Base-by-base conservation (phyloP, 1,140 invertebrate species). In the Pachypsylla venusta region DNA sequence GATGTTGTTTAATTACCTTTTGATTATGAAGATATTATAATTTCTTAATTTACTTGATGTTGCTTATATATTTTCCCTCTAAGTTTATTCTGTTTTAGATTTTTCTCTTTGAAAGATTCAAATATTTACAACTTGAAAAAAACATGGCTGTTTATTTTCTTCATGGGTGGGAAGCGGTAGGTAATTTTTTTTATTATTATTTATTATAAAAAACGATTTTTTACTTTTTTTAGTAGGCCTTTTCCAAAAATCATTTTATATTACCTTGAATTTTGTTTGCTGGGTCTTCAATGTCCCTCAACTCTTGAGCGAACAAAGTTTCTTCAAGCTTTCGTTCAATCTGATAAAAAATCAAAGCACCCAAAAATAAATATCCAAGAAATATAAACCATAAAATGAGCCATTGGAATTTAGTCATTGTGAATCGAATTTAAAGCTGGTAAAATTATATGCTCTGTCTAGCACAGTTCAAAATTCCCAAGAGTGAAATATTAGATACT, bases 301-400 rank as follows among this genome's bases (percentile, higher is more conserved):
- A 48, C 22, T 48, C 42, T n/a, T 48, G 42, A 19, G 42, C 42
- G 42, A 19, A 48, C 42, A 10, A 19, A 48, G 42, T 69, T 54
- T 77, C 68, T 69, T 89, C 85, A 63, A 81, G 65, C 40, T 73
- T 73, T 65, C 80, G 80, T 71, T 89, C 85, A 61, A 87, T 83
- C 66, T 81, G 77, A 69, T 85, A 84, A 66, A 87, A 89, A 59
- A 89, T 81, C 53, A 78, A 80, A 2, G 84, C 85, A 13, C 85
- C 86, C 57, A 87, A 74, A 64, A 87, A 71, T 57, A 88, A 71
- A 68, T 89, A 89, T 26, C 79, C 77, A 42, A 87, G 76, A 64
- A 87, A 86, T 61, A 89, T 75, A 63, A 82, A 78, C 63, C 87
- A 73, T 70, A 87, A 75, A 54, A 82, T 79, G 40, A 85, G 76